phyloP scores from a whole-genome alignment of 1,140 invertebrate species.

The Globodera rostochiensis region DNA sequence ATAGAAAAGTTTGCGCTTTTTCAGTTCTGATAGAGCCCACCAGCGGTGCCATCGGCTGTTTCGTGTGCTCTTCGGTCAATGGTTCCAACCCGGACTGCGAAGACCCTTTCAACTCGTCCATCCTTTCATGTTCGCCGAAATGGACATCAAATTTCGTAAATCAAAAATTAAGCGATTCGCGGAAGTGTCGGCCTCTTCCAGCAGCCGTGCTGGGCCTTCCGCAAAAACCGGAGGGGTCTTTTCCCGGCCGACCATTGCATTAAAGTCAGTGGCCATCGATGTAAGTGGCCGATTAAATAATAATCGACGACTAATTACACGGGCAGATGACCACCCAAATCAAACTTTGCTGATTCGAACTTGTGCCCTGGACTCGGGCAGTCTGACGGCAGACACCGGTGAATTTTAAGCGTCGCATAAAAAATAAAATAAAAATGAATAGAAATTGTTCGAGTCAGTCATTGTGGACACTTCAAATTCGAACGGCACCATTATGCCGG shows the following conservation, averaged over 20 bases:
- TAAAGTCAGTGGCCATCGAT: constrained; percentile 83
- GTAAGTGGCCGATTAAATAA: constrained; percentile 69
- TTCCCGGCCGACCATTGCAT: constrained; percentile 96
- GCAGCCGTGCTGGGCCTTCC: constrained; percentile 86
- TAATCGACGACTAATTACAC: neutral
- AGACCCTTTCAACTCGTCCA: constrained; percentile 82
- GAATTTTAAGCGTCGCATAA: neutral
- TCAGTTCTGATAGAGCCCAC: neutral
- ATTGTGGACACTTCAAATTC: constrained; percentile 68
- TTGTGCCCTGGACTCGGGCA: constrained; percentile 69
- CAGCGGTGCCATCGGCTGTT: constrained; percentile 80
- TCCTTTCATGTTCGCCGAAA: constrained; percentile 16
- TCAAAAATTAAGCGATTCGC: constrained; percentile 72
- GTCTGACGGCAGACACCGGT: constrained; percentile 66
- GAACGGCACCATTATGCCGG: constrained; percentile 67
- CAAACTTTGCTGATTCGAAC: constrained; percentile 67
- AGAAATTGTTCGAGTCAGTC: constrained; percentile 67
- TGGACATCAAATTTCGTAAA: neutral
- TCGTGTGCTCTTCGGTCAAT: constrained; percentile 90
- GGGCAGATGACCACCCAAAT: constrained; percentile 59
- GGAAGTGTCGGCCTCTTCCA: constrained; percentile 80
- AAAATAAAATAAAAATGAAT: constrained; percentile 26
- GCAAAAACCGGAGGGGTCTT: constrained; percentile 84
- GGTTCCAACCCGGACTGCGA: constrained; percentile 81
- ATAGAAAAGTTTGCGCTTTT: neutral